Base-by-base conservation (phyloP, 2,113 vertebrate species). In the Podarcis muralis region DNA sequence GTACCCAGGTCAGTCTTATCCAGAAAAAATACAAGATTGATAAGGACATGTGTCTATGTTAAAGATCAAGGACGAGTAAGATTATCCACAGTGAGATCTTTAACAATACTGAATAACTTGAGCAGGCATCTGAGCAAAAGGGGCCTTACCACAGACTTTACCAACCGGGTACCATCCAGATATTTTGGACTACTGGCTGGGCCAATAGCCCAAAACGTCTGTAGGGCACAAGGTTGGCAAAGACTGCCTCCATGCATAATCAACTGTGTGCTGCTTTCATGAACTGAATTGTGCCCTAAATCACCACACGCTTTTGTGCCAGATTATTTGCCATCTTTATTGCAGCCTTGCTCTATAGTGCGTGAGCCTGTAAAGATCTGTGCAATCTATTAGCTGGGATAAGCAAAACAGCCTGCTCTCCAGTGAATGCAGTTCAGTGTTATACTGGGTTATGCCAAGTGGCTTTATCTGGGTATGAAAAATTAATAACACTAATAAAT, bases 381-480 rank as follows among this genome's bases (percentile, higher is more conserved):
- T 83, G 72, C 11, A 65, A 78, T 12, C 65, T 32, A 43, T 91
- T 89, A 83, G 57, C 71, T 1, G 0, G 0, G 1, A 75, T 20
- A 86, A 74, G 78, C 37, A 90, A 90, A 66, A 7, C 7, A 65
- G 27, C 32, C 77, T 74, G 7, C 9, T 43, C 79, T 23, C 6
- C 40, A 22, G 18, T 1, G 1, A 81, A 53, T 48, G 3, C 5
- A 0, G 74, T 43, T 83, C 88, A 74, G 0, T 59, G 57, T 6
- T 69, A 11, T 13, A 87, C 40, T n/a, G 66, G n/a, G 40, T 43
- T 69, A 48, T 43, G 22, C 48, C 32, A 62, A 62, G 53, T 35
- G 74, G 79, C 84, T 92, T 76, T 79, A 66, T 18, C 16, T n/a
- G 76, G n/a, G 87, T 71, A 62, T 43, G 27, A 83, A 94, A 85